Base-by-base conservation (phyloP, 2,888 invertebrate species). In the Drosophila anomalata region DNA sequence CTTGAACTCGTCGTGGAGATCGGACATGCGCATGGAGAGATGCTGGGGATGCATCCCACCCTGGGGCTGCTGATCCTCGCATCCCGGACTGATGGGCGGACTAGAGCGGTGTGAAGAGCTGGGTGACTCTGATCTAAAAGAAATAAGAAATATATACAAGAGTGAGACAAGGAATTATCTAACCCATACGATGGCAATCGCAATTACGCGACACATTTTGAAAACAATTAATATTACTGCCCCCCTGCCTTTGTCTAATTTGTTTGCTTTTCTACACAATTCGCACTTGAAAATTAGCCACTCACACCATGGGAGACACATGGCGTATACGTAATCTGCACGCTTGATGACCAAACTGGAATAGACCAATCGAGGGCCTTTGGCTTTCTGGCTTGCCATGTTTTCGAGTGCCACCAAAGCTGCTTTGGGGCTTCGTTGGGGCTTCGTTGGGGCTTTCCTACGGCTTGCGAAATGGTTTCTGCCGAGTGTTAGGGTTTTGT, bases 21-120 rank as follows among this genome's bases (percentile, higher is more conserved):
- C 89, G 48, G 87, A 78, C 85, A 91, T 88, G 48, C 94, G 94
- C 79, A 95, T 93, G 54, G 91, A 91, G 62, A 90, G 73, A 54
- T 91, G 91, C n/a, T 77, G 83, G 6, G 79, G 73, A 56, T 91
- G 90, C 1, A 61, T 47, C 5, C 48, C 61, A 17, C 73, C 59
- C 26, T 68, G 75, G 0, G 92, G 92, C 63, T 79, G 87, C 73
- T 93, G 94, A 54, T 96, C 96, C 89, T 97, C 97, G 33, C 96
- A 96, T 2, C 96, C 96, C 0, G 96, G 96, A 9, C 96, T 96
- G 48, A 97, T 97, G 0, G 96, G 96, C 0, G 96, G 96, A 91
- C 96, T 96, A 62, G 95, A 95, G 84, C 95, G 95, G 73, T 94
- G 94, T 33, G 95, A 94, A 7, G 93, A 95, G 61, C 89, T 88